phyloP scores from a whole-genome alignment of 2,113 vertebrate species.

The Climacteris rufus region DNA sequence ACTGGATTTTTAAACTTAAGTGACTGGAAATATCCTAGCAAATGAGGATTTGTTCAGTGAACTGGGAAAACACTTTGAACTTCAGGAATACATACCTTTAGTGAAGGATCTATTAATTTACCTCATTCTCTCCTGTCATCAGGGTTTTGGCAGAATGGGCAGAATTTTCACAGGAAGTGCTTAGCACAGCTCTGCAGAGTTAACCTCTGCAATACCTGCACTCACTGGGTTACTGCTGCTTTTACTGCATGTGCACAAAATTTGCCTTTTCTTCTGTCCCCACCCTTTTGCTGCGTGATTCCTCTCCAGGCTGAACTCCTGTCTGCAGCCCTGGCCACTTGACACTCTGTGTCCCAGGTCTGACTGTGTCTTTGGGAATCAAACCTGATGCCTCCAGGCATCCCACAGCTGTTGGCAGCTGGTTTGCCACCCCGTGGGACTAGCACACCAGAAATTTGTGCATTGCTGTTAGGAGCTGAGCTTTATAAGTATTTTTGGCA shows the following conservation, averaged over 20 bases:
- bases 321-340: not conserved
- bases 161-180: not conserved
- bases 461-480: not conserved
- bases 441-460: not conserved
- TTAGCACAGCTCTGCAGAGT: not conserved
- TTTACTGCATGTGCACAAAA: not conserved
- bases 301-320: not conserved
- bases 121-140: not conserved
- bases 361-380: not conserved
- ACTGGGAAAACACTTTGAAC: not conserved
- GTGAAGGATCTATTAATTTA: not conserved
- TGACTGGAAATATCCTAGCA: not conserved
- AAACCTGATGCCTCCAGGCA: not conserved
- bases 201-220: not conserved
- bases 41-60: not conserved
- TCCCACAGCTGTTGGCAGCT: not conserved
- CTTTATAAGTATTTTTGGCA: not conserved
- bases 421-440: not conserved
- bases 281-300: accelerated
- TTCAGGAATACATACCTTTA: not conserved
- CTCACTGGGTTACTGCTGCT: not conserved
- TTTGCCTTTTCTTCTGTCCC: not conserved
- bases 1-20: not conserved
- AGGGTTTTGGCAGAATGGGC: not conserved
- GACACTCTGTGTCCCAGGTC: not conserved